A percentile compares a stretch with the other conserved stretches of the same genome.
phyloP scores from a whole-genome alignment of 2,113 vertebrate genomes.

The Laticauda laticaudata region DNA sequence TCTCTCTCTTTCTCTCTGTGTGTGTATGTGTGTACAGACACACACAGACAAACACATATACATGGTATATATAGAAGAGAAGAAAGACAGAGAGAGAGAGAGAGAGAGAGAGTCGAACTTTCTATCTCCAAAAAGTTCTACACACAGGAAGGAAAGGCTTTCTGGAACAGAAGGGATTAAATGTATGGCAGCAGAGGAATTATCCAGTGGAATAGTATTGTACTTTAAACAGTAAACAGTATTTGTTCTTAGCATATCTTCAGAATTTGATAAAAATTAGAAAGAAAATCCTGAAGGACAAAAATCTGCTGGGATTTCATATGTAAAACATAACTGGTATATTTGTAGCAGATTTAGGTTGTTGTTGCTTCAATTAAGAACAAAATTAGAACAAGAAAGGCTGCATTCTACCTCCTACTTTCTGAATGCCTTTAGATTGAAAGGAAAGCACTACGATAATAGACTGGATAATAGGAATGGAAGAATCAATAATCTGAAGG shows the following conservation, averaged over 20 bases:
- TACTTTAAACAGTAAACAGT: not conserved
- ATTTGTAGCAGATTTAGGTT: not conserved
- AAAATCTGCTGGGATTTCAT: not conserved
- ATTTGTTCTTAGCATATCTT: not conserved
- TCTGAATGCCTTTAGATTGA: not conserved
- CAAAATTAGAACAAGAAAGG: not conserved
- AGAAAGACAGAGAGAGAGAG: no score
- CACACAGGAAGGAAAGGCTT: not conserved
- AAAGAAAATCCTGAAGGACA: not conserved
- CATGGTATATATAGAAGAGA: no score
- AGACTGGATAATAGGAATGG: not conserved
- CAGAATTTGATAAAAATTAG: not conserved
- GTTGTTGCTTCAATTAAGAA: not conserved
- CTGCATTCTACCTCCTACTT: not conserved
- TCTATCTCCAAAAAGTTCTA: not conserved
- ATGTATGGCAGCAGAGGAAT: not conserved
- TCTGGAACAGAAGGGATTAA: not conserved
- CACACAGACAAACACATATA: no score
- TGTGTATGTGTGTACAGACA: no score
- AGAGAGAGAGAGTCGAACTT: not conserved
- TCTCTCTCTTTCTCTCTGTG: no score
- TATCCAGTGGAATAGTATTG: not conserved
- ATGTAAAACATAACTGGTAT: not conserved
- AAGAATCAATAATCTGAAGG: not conserved
- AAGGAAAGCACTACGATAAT: not conserved